These are phyloP conservation scores for Phymastichus coffea DNA, from an alignment of 1,140 invertebrate genomes.

Conservation along the genomic window DNA sequence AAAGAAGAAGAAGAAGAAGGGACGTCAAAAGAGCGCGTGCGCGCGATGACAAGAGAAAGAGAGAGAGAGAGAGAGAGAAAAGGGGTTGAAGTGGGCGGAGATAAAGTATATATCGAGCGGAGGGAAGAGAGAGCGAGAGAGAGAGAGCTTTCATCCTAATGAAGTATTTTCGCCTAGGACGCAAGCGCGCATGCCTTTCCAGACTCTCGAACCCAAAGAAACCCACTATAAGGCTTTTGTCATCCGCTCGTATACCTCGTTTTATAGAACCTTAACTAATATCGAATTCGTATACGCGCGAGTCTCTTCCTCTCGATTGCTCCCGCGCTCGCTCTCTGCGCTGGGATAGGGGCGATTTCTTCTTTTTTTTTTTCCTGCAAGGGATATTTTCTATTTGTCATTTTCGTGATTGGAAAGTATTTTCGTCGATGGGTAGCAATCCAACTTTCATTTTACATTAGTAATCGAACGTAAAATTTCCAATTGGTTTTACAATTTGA, in stretches of 20 bases:
- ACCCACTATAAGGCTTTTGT: slow-evolving; percentile 6
- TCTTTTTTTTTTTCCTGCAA: not conserved
- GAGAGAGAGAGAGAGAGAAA: slow-evolving; percentile 13
- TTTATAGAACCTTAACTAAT: slow-evolving; percentile 13
- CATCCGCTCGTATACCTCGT: not conserved
- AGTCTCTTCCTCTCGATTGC: slow-evolving; percentile 8
- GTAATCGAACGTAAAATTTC: too few relatives aligned
- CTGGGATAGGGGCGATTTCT: too few relatives aligned
- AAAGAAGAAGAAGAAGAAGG: slow-evolving; percentile 6
- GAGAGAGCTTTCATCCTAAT: slow-evolving; percentile 50
- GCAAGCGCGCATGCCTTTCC: slow-evolving; percentile 3
- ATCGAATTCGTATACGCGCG: slow-evolving; percentile 24
- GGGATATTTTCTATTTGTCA: too few relatives aligned
- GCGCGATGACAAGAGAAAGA: slow-evolving; percentile 12
- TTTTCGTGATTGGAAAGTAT: slow-evolving; percentile 19
- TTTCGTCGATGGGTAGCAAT: too few relatives aligned
- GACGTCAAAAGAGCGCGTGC: not conserved
- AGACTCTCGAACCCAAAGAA: slow-evolving; percentile 24
- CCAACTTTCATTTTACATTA: too few relatives aligned
- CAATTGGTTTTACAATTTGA: too few relatives aligned
- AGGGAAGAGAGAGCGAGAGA: slow-evolving; percentile 31
- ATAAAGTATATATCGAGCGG: slow-evolving; percentile 24
- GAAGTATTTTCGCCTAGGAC: slow-evolving; percentile 42
- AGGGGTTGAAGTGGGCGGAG: slow-evolving; percentile 29
- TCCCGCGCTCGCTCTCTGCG: not conserved